Evolutionary conservation across 2,888 invertebrate genomes (phyloP).

Genomic region (Bibio marci): DNA sequence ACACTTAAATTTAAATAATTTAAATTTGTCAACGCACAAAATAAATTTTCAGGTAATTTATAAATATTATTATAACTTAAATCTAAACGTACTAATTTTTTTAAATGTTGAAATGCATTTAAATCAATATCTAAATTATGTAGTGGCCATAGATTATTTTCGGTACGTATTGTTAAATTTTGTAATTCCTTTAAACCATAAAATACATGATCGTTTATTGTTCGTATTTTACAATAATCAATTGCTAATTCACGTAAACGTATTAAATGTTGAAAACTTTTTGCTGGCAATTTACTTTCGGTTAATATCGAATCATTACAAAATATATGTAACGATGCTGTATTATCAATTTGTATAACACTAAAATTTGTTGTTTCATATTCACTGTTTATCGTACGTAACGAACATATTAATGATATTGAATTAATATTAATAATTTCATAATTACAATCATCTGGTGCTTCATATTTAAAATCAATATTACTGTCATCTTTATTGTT

Average conservation of each 20-base stretch:
- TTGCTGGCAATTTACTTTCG: slow-evolving; percentile 57
- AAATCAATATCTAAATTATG: slow-evolving; percentile 67
- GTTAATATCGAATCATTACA: slow-evolving; percentile 68
- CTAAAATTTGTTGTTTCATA: slow-evolving; percentile 78
- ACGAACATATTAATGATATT: slow-evolving; percentile 59
- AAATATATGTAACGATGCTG: slow-evolving; percentile 57
- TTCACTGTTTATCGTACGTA: slow-evolving; percentile 73
- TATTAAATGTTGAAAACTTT: slow-evolving; percentile 63
- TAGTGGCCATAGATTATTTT: slow-evolving; percentile 70
- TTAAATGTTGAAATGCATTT: slow-evolving; percentile 58
- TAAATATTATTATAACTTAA: slow-evolving; percentile 78
- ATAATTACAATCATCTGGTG: slow-evolving; percentile 60
- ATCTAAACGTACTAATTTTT: slow-evolving; percentile 68
- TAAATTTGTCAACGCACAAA: slow-evolving; percentile 65
- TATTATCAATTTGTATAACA: slow-evolving; percentile 69
- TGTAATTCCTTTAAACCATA: slow-evolving; percentile 62
- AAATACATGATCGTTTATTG: slow-evolving; percentile 65
- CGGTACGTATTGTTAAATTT: slow-evolving; percentile 70
- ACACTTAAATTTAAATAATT: slow-evolving; percentile 70
- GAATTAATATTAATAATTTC: slow-evolving; percentile 34
- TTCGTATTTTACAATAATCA: slow-evolving; percentile 72
- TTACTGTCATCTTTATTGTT: no score
- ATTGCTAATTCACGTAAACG: slow-evolving; percentile 64
- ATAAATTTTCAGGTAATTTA: slow-evolving; percentile 72
- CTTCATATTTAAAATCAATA: slow-evolving; percentile 48